These are phyloP conservation scores for Thera obeliscata DNA, from an alignment of 2,888 invertebrate species.

Conservation along the genomic window DNA sequence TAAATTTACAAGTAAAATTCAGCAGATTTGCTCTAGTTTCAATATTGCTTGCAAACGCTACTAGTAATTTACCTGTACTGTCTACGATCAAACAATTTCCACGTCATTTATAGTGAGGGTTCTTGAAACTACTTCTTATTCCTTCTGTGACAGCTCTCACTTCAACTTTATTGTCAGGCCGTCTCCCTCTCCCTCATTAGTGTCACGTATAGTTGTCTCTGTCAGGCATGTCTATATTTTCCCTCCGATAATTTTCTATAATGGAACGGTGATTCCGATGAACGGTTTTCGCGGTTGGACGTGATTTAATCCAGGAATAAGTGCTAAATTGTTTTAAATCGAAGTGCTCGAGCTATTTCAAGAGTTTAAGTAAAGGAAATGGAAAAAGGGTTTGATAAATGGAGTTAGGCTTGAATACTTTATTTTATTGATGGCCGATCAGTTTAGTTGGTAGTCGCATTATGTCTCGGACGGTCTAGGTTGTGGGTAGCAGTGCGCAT, in stretches of 20 bases:
- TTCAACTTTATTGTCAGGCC: conserved; percentile 16
- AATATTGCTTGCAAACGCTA: conserved; percentile 1
- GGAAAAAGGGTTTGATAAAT: conserved; percentile 3
- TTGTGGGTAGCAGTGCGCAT: too few species aligned
- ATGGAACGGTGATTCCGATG: conserved; percentile 41
- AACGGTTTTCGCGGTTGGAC: conserved; percentile 25
- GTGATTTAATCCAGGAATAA: conserved; percentile 27
- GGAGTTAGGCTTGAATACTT: background rate
- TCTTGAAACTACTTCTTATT: background rate
- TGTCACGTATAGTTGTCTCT: conserved; percentile 33
- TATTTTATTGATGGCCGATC: too few species aligned
- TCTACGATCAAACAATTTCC: background rate
- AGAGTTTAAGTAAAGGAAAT: conserved; percentile 8
- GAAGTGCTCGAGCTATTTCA: conserved; percentile 18
- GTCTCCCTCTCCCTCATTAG: conserved; percentile 36
- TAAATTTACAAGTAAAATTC: background rate
- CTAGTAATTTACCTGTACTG: background rate
- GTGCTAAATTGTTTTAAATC: conserved; percentile 27
- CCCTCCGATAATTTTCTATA: conserved; percentile 47
- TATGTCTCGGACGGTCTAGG: too few species aligned
- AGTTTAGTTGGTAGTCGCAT: too few species aligned
- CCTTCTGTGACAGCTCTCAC: conserved; percentile 7
- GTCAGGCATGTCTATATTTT: conserved; percentile 44
- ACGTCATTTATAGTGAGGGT: background rate
- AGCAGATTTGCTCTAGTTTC: background rate